Conservation (phyloP, 1,140 invertebrate genomes). For the Trinorchestia longiramus region DNA sequence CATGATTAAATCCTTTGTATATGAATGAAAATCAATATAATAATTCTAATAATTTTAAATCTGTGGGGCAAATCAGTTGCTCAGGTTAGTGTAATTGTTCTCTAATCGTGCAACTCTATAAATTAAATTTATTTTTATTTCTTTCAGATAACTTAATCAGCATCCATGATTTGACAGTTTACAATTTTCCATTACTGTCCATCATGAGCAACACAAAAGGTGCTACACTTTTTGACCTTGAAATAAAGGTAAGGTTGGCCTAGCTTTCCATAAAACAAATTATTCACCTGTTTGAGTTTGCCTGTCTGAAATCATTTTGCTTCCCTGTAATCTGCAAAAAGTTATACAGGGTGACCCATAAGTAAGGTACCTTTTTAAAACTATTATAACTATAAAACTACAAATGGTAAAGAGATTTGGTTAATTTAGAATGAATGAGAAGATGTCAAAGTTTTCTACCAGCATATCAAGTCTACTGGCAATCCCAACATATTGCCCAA, state of each 20-base stretch:
- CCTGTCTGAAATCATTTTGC: not conserved
- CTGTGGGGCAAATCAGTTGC: not conserved
- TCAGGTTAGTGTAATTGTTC: not conserved
- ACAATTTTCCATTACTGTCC: conserved; percentile 83
- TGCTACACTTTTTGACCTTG: conserved; percentile 87
- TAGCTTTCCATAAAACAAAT: not conserved
- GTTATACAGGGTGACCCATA: too few relatives aligned
- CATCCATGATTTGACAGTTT: conserved; percentile 83
- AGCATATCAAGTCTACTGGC: too few relatives aligned
- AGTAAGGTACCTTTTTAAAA: too few relatives aligned
- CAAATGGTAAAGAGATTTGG: too few relatives aligned
- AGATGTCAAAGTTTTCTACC: too few relatives aligned
- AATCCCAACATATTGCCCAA: too few relatives aligned
- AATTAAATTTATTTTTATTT: conserved; percentile 41
- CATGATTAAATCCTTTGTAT: too few relatives aligned
- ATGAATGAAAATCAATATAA: too few relatives aligned
- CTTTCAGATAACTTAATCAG: conserved; percentile 83
- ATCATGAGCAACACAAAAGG: conserved; percentile 86
- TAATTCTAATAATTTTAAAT: too few relatives aligned
- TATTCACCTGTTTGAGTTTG: not conserved
- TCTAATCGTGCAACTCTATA: not conserved
- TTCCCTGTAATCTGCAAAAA: not conserved
- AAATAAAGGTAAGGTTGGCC: conserved; percentile 77
- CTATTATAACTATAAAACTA: too few relatives aligned
- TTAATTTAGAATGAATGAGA: too few relatives aligned